Evolutionary conservation across 30 jellyfish, hydroid and myxozoan genomes (phyloP).

Genomic region (Rhopilema esculentum): DNA sequence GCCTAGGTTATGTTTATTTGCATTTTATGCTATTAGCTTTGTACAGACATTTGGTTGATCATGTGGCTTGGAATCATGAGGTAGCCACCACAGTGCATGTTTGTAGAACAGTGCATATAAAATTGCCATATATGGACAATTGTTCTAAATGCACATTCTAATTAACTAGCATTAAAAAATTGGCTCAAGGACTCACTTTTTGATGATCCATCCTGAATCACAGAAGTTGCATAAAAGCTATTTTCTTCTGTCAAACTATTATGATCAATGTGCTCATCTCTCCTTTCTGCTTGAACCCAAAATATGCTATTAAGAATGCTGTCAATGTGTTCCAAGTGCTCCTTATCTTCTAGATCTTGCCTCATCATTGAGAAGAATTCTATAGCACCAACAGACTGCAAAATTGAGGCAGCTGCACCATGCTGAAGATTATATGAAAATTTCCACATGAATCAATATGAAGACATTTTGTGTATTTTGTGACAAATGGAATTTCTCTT

Average conservation of each 20-base stretch:
- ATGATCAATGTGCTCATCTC: background rate
- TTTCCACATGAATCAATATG: background rate
- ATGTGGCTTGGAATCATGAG: no score
- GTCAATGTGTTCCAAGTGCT: slow-evolving; percentile 55
- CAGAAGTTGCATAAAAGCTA: background rate
- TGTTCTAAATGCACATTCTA: no score
- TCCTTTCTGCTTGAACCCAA: slow-evolving; percentile 62
- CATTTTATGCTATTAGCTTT: no score
- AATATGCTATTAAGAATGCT: slow-evolving; percentile 64
- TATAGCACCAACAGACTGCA: slow-evolving; percentile 81
- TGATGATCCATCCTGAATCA: background rate
- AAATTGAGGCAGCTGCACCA: slow-evolving; percentile 64
- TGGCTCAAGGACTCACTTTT: no score
- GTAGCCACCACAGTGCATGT: no score
- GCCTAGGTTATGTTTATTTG: no score
- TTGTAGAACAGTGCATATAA: no score
- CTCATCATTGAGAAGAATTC: slow-evolving; percentile 79
- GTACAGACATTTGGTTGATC: no score
- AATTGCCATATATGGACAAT: no score
- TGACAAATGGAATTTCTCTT: background rate
- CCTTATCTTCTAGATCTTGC: slow-evolving; percentile 63
- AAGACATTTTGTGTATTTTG: background rate
- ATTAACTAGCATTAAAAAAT: no score
- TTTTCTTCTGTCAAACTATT: background rate
- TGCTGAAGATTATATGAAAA: slow-evolving; percentile 24